Base-by-base conservation (phyloP, 2,888 invertebrate species). In the Drosophila borborema region DNA sequence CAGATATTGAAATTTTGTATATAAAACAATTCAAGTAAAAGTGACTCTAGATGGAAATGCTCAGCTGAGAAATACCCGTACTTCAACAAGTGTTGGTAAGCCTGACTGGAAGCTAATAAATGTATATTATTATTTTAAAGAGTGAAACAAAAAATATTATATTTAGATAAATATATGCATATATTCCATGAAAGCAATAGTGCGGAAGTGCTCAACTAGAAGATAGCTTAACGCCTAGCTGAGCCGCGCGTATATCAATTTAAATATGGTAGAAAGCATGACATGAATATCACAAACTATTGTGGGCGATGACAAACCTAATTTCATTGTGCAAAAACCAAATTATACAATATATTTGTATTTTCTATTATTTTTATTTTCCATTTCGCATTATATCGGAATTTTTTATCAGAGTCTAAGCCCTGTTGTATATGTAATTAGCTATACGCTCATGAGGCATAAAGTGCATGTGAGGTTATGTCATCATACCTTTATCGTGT, bases 401-500 rank as follows among this genome's bases (percentile, higher is more conserved):
- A 70, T 70, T 69, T 20, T 69, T 72, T 67, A 76, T 76, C 76
- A 55, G 36, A 34, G 61, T 45, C 53, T 62, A 62, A 74, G 69
- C 69, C 48, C 63, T 54, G 31, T 31, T 54, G 46, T n/a, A 8
- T 46, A 18, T 23, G 34, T 60, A 48, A 45, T 43, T 28, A 14
- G n/a, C 18, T 51, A 23, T 62, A 9, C 56, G 14, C 60, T 18
- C 34, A 31, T 72, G 36, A 40, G 41, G 56, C 43, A 62, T 53
- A 56, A 63, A 65, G 67, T 67, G 65, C 68, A 77, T 78, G 63
- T 75, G 64, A 48, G 73, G 79, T 81, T 82, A 77, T 82, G 82
- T 82, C 79, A 84, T 79, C 72, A 74, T 51, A 60, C 53, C 49
- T 62, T 71, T 75, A 79, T 68, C 70, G 70, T 63, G 68, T 48